A percentile compares a stretch with the other conserved stretches of the same genome.
Conservation (phyloP, 2,797 vertebrate genomes). For the Lagodon rhomboides region DNA sequence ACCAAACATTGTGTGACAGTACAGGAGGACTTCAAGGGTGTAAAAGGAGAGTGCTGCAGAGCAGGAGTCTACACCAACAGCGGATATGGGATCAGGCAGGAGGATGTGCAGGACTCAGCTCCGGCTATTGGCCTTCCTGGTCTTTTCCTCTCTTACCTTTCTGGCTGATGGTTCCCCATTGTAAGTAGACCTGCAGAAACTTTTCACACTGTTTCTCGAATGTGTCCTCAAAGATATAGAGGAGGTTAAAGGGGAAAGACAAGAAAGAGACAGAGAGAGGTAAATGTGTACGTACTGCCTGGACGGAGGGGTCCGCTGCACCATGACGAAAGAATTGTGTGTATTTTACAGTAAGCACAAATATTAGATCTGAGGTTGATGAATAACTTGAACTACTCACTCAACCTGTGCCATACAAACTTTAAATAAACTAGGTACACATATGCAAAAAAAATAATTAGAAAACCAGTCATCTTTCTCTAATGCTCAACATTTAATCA, state of each 20-base stretch:
- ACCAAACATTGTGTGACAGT: not conserved
- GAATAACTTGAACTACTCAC: not conserved
- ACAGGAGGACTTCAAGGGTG: not conserved
- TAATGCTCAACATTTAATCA: too few species aligned
- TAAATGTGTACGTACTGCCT: not conserved
- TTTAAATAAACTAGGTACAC: too few species aligned
- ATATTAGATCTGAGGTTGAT: not conserved
- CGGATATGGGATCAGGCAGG: not conserved
- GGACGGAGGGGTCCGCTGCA: not conserved
- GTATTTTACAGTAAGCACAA: not conserved
- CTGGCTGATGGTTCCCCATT: conserved; percentile 1
- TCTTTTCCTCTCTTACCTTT: not conserved
- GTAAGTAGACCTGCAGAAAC: conserved; percentile 1
- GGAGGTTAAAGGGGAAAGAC: not conserved
- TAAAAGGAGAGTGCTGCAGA: not conserved
- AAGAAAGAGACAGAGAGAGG: not conserved
- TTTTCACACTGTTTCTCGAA: too few species aligned
- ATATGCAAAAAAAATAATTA: too few species aligned
- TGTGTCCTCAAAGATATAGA: not conserved
- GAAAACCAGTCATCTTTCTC: too few species aligned
- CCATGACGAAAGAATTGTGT: not conserved
- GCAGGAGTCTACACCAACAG: not conserved
- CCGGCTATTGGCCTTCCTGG: not conserved
- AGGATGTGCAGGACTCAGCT: not conserved
- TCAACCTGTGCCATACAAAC: too few species aligned